A percentile compares a stretch with the other conserved stretches of the same genome.
These are phyloP conservation scores for Eufriesea mexicana DNA, from an alignment of 1,140 invertebrate genomes.

Conservation along the genomic window DNA sequence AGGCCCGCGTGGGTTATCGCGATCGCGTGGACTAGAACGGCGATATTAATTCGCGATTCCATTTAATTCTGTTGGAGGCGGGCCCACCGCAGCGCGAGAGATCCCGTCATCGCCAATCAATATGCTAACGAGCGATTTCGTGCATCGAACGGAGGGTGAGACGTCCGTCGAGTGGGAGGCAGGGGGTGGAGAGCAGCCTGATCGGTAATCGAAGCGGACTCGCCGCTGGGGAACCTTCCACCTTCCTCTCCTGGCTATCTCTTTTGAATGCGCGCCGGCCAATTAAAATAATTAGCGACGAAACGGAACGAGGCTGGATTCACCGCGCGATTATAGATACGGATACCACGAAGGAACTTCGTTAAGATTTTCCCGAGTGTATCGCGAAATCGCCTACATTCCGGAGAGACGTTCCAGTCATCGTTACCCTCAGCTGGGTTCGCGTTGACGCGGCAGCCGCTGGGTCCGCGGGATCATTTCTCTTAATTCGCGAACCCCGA, in stretches of 20 bases:
- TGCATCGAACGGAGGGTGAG: constrained; percentile 41
- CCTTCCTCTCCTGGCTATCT: constrained; percentile 58
- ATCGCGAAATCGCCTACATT: no score
- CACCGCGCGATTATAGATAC: constrained; percentile 66
- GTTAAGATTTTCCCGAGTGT: no score
- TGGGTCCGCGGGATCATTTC: constrained; percentile 20
- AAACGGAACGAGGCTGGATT: constrained; percentile 66
- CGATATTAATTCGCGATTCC: constrained; percentile 74
- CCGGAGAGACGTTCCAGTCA: no score
- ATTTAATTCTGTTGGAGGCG: constrained; percentile 73
- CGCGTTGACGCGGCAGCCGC: no score
- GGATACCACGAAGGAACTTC: constrained; percentile 34
- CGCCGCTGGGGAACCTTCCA: constrained; percentile 54
- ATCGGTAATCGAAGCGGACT: constrained; percentile 63
- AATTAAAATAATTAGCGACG: constrained; percentile 74
- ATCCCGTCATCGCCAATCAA: constrained; percentile 81
- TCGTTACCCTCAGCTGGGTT: no score
- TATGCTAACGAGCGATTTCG: constrained; percentile 80
- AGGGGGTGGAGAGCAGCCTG: constrained; percentile 28
- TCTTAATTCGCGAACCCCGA: constrained; percentile 24
- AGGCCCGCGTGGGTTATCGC: not conserved
- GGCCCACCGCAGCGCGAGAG: constrained; percentile 60
- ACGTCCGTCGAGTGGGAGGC: constrained; percentile 29
- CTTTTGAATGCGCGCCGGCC: constrained; percentile 72
- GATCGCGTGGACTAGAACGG: constrained; percentile 19